Conservation (phyloP, 2,113 vertebrate genomes). For the Gopherus evgoodei region DNA sequence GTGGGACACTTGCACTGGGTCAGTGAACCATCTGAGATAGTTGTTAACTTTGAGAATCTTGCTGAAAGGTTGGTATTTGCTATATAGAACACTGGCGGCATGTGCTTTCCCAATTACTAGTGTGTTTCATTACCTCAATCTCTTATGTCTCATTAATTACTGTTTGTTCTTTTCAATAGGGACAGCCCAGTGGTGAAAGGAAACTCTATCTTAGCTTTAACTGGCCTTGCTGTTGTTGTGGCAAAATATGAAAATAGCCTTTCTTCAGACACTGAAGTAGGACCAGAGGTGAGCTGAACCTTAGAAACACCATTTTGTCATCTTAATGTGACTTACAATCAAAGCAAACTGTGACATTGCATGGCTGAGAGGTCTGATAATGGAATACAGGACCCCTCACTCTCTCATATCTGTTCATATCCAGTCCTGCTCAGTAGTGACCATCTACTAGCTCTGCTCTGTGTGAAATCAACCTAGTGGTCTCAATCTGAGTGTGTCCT, state of each 20-base stretch:
- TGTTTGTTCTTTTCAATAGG: constrained; percentile 75
- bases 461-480: not conserved
- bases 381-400: not conserved
- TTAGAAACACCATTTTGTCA: not conserved
- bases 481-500: not conserved
- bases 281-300: constrained; percentile 82
- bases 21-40: not conserved
- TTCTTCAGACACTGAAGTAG: constrained; percentile 80
- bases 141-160: not conserved
- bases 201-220: constrained; percentile 92
- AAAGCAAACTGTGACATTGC: not conserved
- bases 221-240: constrained; percentile 88
- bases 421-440: not conserved
- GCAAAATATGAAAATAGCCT: constrained; percentile 91
- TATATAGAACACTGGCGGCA: not conserved
- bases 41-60: not conserved
- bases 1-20: not conserved
- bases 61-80: not conserved
- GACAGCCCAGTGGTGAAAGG: constrained; percentile 96
- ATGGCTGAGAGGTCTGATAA: not conserved
- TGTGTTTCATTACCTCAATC: not conserved
- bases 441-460: not conserved
- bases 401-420: not conserved
- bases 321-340: not conserved
- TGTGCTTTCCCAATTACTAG: not conserved